These are phyloP conservation scores for Okamejei kenojei DNA, from an alignment of 2,797 vertebrate species.

Conservation along the genomic window DNA sequence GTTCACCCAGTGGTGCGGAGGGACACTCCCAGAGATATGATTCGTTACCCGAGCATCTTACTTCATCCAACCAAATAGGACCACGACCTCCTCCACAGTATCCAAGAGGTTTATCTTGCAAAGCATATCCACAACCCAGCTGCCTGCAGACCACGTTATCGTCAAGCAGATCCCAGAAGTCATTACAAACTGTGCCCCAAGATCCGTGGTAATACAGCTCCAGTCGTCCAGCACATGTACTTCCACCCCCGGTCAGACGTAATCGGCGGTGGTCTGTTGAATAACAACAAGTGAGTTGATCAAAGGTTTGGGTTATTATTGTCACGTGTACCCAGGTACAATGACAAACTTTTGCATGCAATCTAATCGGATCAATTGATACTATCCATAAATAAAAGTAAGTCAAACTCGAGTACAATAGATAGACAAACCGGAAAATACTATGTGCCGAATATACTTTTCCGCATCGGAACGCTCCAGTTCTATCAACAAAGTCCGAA, in stretches of 20 bases:
- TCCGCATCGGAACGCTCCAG: too few relatives aligned
- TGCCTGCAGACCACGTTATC: slow-evolving; percentile 2
- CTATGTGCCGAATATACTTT: too few relatives aligned
- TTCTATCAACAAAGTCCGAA: too few relatives aligned
- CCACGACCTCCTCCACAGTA: not conserved
- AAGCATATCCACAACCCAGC: not conserved
- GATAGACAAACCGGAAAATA: too few relatives aligned
- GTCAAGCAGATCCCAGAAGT: not conserved
- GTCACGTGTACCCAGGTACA: too few relatives aligned
- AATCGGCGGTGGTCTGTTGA: not conserved
- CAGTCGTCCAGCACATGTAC: not conserved
- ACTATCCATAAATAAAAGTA: too few relatives aligned
- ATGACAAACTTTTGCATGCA: too few relatives aligned
- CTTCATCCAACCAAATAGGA: slow-evolving; percentile 12
- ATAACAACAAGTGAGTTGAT: too few relatives aligned
- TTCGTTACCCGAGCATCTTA: not conserved
- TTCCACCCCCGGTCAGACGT: not conserved
- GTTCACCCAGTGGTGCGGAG: not conserved
- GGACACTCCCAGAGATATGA: not conserved
- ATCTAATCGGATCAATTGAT: too few relatives aligned
- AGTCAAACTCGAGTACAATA: too few relatives aligned
- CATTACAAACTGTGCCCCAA: not conserved
- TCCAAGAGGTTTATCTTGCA: not conserved
- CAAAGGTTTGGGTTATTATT: too few relatives aligned
- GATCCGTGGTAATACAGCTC: not conserved